Evolutionary conservation across 2,888 invertebrate genomes (phyloP).

Genomic region (Hypselothyrea guttata): DNA sequence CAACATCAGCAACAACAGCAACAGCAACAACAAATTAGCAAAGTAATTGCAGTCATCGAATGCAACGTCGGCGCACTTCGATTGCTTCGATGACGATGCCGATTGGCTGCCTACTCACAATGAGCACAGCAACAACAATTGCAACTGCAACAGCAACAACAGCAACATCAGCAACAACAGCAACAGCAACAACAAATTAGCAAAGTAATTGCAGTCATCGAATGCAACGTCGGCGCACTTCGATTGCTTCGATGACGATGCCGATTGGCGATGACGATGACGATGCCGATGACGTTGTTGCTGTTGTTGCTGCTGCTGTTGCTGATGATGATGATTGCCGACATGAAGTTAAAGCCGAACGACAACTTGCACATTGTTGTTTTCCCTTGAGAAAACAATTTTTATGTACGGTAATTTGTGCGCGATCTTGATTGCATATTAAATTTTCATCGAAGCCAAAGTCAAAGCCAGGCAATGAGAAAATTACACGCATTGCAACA

Average conservation of each 20-base stretch:
- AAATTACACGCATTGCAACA: conserved; percentile 72
- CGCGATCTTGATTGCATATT: conserved; percentile 78
- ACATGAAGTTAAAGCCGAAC: conserved; percentile 46
- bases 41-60: conserved; percentile 53
- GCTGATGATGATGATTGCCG: conserved; percentile 23
- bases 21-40: conserved; percentile 44
- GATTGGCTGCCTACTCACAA: conserved; percentile 22
- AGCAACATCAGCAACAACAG: conserved; percentile 8
- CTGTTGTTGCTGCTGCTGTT: conserved; percentile 9
- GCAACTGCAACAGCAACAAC: conserved; percentile 4
- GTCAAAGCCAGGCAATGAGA: conserved; percentile 69
- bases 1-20: conserved; percentile 8
- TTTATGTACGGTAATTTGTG: conserved; percentile 74
- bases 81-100: conserved; percentile 28
- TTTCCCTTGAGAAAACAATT: conserved; percentile 76
- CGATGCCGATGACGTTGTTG: conserved; percentile 5
- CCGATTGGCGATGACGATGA: conserved; percentile 15
- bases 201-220: conserved; percentile 52
- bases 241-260: conserved; percentile 33
- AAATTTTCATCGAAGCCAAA: conserved; percentile 66
- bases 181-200: conserved; percentile 41
- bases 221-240: conserved; percentile 36
- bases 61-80: conserved; percentile 35
- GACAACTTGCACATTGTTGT: conserved; percentile 67
- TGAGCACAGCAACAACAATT: no score